Conservation (phyloP, 2,113 vertebrate species). For the Poeciliopsis occidentalis region DNA sequence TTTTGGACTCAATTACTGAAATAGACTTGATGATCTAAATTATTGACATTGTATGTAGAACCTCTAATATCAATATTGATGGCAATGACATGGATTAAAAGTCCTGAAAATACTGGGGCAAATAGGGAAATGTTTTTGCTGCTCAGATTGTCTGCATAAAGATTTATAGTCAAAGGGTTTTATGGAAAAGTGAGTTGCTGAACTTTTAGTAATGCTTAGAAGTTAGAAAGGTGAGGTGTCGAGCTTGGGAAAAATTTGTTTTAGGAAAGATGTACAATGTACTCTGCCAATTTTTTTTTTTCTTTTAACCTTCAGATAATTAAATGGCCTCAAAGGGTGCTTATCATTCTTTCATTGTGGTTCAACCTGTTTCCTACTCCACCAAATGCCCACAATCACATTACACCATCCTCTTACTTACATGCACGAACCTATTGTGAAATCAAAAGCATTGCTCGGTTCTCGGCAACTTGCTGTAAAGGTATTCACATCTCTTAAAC, state of each 20-base stretch:
- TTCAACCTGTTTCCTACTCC: constrained; percentile 6
- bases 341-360: constrained; percentile 18
- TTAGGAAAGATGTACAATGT: constrained; percentile 67
- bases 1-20: not conserved
- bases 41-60: not conserved
- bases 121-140: constrained; percentile 11
- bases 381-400: constrained; percentile 30
- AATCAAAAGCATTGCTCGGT: constrained; percentile 21
- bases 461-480: constrained; percentile 12
- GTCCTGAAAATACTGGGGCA: not conserved
- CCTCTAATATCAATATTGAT: not conserved
- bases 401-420: constrained; percentile 22
- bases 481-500: not conserved
- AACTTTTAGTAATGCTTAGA: constrained; percentile 17
- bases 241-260: constrained; percentile 10
- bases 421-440: constrained; percentile 27
- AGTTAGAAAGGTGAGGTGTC: constrained; percentile 37
- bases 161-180: constrained; percentile 31
- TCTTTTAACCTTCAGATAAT: constrained; percentile 58
- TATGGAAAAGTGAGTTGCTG: constrained; percentile 65
- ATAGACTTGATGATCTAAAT: not conserved
- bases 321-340: constrained; percentile 76
- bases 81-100: not conserved
- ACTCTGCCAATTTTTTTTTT: constrained; percentile 61
- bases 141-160: constrained; percentile 29